phyloP scores from a whole-genome alignment of 2,888 invertebrate genomes.

The Lasioglossum figueresi region DNA sequence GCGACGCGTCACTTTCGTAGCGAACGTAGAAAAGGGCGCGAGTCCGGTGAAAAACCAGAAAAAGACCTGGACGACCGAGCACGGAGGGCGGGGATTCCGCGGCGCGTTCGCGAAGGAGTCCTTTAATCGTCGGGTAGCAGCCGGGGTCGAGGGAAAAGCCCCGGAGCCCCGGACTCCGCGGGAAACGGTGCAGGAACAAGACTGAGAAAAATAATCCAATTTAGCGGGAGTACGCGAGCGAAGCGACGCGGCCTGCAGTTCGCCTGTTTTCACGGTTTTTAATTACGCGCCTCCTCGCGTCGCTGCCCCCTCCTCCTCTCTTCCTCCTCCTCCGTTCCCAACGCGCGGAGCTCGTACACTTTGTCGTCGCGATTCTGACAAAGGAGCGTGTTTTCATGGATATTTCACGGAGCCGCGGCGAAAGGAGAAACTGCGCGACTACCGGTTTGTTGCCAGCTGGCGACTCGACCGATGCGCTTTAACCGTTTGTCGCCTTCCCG shows the following conservation, averaged over 20 bases:
- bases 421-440: constrained; percentile 51
- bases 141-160: constrained; percentile 37
- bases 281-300: constrained; percentile 69
- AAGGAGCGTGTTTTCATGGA: constrained; percentile 70
- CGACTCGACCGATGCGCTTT: constrained; percentile 25
- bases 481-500: constrained; percentile 25
- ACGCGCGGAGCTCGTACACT: constrained; percentile 56
- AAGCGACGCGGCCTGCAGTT: constrained; percentile 55
- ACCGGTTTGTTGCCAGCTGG: constrained; percentile 29
- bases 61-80: neutral
- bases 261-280: constrained; percentile 79
- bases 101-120: constrained; percentile 55
- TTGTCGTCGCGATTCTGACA: constrained; percentile 71
- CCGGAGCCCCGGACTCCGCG: constrained; percentile 25
- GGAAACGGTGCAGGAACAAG: constrained; percentile 50
- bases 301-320: constrained; percentile 28
- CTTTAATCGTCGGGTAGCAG: constrained; percentile 58
- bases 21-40: constrained; percentile 39
- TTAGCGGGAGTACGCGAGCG: constrained; percentile 71
- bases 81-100: neutral
- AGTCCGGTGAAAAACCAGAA: neutral
- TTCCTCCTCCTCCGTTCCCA: neutral
- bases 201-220: constrained; percentile 81
- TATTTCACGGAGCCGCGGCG: constrained; percentile 53
- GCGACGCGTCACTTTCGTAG: constrained; percentile 50